Evolutionary conservation across 2,113 vertebrate species (phyloP).

Genomic region (Melospiza georgiana): DNA sequence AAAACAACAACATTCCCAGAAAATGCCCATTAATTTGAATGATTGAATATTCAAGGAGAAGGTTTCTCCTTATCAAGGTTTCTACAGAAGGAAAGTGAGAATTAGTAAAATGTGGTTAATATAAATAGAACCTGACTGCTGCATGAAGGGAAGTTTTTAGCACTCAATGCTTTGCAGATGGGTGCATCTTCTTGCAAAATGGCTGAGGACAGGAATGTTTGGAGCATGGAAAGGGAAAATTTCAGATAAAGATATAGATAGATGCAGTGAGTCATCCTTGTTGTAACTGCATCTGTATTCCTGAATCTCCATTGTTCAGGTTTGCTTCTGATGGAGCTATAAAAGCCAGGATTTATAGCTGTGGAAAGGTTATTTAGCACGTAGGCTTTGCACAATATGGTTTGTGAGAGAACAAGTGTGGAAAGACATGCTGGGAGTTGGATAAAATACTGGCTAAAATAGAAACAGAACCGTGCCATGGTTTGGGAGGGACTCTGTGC

Average conservation of each 20-base stretch:
- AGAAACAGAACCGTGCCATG: neutral
- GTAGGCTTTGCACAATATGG: neutral
- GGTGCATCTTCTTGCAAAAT: slow-evolving; percentile 18
- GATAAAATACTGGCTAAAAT: neutral
- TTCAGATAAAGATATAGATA: neutral
- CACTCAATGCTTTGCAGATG: slow-evolving; percentile 17
- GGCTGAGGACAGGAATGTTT: neutral
- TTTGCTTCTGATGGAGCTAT: neutral
- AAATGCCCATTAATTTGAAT: slow-evolving; percentile 73
- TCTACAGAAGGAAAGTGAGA: slow-evolving; percentile 66
- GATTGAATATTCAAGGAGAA: slow-evolving; percentile 64
- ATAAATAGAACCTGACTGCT: slow-evolving; percentile 57
- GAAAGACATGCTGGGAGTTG: neutral
- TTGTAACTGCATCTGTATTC: neutral
- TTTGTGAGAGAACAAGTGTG: neutral
- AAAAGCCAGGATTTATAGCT: neutral
- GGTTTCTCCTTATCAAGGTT: slow-evolving; percentile 71
- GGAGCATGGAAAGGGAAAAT: neutral
- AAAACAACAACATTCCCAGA: slow-evolving; percentile 49
- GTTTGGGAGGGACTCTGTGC: neutral
- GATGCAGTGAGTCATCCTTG: neutral
- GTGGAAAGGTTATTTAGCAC: neutral
- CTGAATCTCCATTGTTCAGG: neutral
- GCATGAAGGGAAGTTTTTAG: neutral
- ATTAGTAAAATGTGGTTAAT: slow-evolving; percentile 57